A percentile compares a stretch with the other conserved stretches of the same genome.
Evolutionary conservation across 1,140 invertebrate species (phyloP).

Genomic region (Vollenhovia emeryi): DNA sequence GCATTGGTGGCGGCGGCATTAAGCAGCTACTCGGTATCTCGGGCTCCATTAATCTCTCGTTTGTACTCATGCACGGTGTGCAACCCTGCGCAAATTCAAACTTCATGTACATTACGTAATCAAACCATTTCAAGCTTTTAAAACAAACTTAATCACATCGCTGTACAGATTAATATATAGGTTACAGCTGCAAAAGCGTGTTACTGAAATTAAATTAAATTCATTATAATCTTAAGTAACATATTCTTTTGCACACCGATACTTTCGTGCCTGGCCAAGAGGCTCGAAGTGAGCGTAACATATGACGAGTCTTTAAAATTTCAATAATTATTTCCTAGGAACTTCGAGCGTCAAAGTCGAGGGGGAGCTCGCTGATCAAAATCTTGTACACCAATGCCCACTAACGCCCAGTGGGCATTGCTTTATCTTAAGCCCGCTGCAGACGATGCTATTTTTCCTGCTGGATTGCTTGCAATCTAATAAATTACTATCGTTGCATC

Average conservation of each 20-base stretch:
- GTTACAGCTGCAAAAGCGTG: neutral
- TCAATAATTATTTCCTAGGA: neutral
- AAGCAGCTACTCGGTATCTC: constrained; percentile 80
- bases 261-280: no score
- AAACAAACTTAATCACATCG: neutral
- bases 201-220: neutral
- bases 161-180: neutral
- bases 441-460: no score
- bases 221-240: neutral
- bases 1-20: constrained; percentile 81
- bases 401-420: no score
- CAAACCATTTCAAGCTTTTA: neutral
- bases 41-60: constrained; percentile 79
- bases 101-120: constrained; percentile 3
- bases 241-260: neutral
- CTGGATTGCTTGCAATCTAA: no score
- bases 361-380: no score
- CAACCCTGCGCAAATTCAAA: constrained; percentile 76
- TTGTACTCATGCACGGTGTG: constrained; percentile 79
- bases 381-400: no score
- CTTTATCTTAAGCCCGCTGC: no score
- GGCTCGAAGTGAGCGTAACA: no score
- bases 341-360: neutral
- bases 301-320: no score
- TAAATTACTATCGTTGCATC: no score